Evolutionary conservation across 1,140 invertebrate genomes (phyloP), one percentile per base, ranked within the genome.

Genomic region (Ooceraea biroi): DNA sequence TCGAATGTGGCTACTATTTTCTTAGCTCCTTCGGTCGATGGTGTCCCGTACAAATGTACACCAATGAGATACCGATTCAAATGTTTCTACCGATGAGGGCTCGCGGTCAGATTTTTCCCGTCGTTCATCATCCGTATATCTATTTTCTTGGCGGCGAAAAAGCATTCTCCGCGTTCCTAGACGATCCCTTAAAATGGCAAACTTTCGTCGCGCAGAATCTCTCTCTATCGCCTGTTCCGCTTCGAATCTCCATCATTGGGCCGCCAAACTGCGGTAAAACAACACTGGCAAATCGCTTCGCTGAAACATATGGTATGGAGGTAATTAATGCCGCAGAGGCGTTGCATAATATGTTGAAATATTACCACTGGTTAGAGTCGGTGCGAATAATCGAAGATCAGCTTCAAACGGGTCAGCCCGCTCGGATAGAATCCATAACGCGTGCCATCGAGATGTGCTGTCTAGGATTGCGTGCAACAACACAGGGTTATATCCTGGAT

Each of bases 181-280:
- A 89, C 12, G 91, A 96, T 88, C 95, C 95, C 5, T 87, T 96
- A 22, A 95, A 95, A 88, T 96, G 96, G 89, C 92, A 36, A 36
- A 36, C 2, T 36, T 36, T 7, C 36, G 7, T 95, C 12, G 88
- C 89, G 22, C 86, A 90, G 11, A 95, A 94, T 88, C 68, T 87
- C 0, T 78, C 46, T 8, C 27, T 41, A 0, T 91, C 94, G 7
- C 82, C 95, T 68, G 91, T 95, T 76, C 97, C 97, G 5, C 94
- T 97, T 65, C 95, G 96, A 86, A 95, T 98, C 27, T 96, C 96
- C 46, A 94, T 98, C 50, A 97, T 98, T 73, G 98, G 98, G 0
- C 97, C 97, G 10, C 97, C 97, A 55, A 98, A 97, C 94, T 97
- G 96, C 44, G 98, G 98, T 2, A 98, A 98, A 94, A 96, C 96